phyloP scores from a whole-genome alignment of 2,113 vertebrate species.

The Lonchura striata region DNA sequence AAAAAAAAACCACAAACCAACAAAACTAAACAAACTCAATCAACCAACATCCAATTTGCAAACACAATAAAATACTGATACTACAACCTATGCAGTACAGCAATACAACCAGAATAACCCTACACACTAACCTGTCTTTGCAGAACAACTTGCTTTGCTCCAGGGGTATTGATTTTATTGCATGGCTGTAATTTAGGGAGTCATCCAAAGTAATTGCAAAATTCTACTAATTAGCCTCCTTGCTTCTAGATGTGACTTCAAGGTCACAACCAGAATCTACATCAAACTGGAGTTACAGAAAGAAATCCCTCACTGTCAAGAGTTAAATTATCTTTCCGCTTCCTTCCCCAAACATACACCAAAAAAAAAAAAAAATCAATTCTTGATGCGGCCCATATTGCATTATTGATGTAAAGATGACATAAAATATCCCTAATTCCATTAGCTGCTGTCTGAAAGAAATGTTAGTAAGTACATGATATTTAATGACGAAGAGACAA shows the following conservation, averaged over 20 bases:
- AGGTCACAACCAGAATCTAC: conserved; percentile 6
- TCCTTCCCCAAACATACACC: neutral
- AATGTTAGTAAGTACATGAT: neutral
- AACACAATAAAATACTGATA: neutral
- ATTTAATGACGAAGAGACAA: neutral
- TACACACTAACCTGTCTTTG: neutral
- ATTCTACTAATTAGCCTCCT: neutral
- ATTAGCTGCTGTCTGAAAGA: conserved; percentile 61
- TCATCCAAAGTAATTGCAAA: neutral
- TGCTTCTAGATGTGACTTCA: neutral
- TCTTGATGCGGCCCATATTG: conserved; percentile 4
- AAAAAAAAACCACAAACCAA: neutral
- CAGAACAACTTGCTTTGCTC: neutral
- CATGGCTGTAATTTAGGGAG: neutral
- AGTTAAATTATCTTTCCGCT: conserved; percentile 7
- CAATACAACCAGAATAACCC: neutral
- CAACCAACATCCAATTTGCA: neutral
- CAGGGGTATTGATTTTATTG: neutral
- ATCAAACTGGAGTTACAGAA: neutral
- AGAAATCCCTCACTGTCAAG: neutral
- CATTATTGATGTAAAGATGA: conserved; percentile 65
- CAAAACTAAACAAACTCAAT: neutral
- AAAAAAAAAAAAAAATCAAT: conserved; percentile 58
- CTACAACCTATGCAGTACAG: neutral
- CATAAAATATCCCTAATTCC: conserved; percentile 58